Evolutionary conservation across 2,113 vertebrate species (phyloP).

Genomic region (Oxygymnocypris stewartii): DNA sequence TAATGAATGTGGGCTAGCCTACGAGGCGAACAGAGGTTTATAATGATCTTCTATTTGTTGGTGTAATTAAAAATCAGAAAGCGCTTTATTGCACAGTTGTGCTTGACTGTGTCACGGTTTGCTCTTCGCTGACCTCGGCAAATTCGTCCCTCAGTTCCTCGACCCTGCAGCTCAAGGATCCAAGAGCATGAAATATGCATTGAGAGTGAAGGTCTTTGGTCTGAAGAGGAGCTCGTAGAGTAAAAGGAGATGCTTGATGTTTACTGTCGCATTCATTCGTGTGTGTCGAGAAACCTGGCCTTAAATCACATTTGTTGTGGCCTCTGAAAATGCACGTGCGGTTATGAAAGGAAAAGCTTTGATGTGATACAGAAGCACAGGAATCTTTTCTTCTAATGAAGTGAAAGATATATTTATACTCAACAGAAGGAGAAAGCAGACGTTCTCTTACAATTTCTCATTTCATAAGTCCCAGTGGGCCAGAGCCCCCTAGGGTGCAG

Average conservation of each 20-base stretch:
- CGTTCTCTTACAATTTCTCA: not conserved
- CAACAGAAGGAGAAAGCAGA: not conserved
- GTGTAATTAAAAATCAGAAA: conserved; percentile 77
- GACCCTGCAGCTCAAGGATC: conserved; percentile 30
- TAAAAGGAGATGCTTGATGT: not conserved
- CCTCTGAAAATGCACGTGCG: not conserved
- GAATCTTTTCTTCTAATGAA: not conserved
- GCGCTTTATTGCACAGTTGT: conserved; percentile 73
- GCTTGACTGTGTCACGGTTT: conserved; percentile 70
- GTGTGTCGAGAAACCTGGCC: not conserved
- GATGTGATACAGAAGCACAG: not conserved
- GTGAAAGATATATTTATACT: not conserved
- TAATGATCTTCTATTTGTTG: conserved; percentile 69
- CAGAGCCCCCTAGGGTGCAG: not conserved
- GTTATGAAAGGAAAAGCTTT: not conserved
- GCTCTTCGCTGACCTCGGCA: conserved; percentile 51
- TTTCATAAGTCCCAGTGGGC: not conserved
- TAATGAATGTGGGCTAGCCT: conserved; percentile 70
- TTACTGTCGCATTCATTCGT: not conserved
- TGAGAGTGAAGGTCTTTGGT: conserved; percentile 23
- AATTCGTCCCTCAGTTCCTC: conserved; percentile 14
- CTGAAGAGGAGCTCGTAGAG: not conserved
- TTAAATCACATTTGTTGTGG: not conserved
- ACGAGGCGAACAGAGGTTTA: conserved; percentile 73
- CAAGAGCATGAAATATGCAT: conserved; percentile 47